These are phyloP conservation scores for Cinara cedri DNA, from an alignment of 2,888 invertebrate species.

Conservation along the genomic window DNA sequence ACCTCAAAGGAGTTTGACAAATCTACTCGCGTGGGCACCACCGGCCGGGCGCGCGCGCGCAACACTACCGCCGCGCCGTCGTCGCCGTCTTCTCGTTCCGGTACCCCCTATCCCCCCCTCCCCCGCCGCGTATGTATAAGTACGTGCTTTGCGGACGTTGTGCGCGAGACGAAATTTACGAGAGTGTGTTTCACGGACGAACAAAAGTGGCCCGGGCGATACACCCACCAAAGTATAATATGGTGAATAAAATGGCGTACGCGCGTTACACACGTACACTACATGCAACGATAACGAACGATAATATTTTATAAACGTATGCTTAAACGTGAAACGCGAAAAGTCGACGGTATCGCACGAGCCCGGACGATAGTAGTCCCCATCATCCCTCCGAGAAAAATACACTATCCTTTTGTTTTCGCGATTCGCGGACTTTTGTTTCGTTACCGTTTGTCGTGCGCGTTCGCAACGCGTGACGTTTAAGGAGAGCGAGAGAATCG, in stretches of 20 bases:
- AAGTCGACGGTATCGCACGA: too few species aligned
- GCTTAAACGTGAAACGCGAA: too few species aligned
- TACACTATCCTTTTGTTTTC: slow-evolving; percentile 17
- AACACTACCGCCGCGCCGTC: background rate
- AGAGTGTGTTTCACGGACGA: slow-evolving; percentile 1
- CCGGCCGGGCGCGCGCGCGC: background rate
- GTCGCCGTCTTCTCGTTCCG: too few species aligned
- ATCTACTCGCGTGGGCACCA: slow-evolving; percentile 55
- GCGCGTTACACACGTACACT: too few species aligned
- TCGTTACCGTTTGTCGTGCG: background rate
- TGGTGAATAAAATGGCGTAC: too few species aligned
- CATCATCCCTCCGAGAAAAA: background rate
- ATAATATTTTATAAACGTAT: background rate
- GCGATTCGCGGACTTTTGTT: slow-evolving; percentile 16
- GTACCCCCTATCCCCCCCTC: background rate
- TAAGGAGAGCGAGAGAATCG: background rate
- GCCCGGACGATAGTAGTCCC: background rate
- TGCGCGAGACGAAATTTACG: slow-evolving; percentile 46
- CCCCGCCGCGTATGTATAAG: slow-evolving; percentile 9
- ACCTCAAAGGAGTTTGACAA: slow-evolving; percentile 53
- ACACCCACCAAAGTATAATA: too few species aligned
- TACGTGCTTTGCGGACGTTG: slow-evolving; percentile 49
- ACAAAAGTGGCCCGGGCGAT: slow-evolving; percentile 27
- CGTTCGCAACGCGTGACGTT: background rate
- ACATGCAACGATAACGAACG: too few species aligned